Percentiles rank a stretch among this genome's conserved stretches.
Conservation (phyloP, 2,888 invertebrate species). For the Pherbina coryleti region DNA sequence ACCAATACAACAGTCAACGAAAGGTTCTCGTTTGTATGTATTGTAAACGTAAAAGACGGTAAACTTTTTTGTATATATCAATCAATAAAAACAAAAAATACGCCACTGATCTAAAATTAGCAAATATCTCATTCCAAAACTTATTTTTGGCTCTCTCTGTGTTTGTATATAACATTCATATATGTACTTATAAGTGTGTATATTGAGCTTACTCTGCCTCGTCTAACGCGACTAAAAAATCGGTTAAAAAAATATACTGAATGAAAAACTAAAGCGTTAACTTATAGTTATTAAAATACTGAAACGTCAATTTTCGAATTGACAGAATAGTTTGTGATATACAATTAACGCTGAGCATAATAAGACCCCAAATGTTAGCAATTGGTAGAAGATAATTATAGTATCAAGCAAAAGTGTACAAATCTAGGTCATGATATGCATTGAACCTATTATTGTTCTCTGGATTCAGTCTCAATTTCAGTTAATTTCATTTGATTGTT, state of each 20-base stretch:
- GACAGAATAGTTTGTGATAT: too few species aligned
- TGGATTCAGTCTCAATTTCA: too few species aligned
- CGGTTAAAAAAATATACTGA: slow-evolving; percentile 12
- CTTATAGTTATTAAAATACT: too few species aligned
- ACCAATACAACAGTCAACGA: slow-evolving; percentile 20
- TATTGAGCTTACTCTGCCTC: background rate
- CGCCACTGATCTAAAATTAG: slow-evolving; percentile 68
- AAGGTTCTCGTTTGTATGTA: background rate
- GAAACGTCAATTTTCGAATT: too few species aligned
- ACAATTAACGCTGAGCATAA: too few species aligned
- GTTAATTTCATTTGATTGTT: too few species aligned
- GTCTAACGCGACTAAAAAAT: background rate
- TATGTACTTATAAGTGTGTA: slow-evolving; percentile 18
- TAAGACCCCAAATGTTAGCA: too few species aligned
- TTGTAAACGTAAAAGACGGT: slow-evolving; percentile 59
- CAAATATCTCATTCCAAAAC: slow-evolving; percentile 49
- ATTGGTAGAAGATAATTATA: too few species aligned
- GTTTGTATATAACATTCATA: background rate
- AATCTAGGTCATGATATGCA: too few species aligned
- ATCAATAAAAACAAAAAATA: slow-evolving; percentile 62
- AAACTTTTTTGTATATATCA: slow-evolving; percentile 55
- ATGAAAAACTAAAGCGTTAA: slow-evolving; percentile 21
- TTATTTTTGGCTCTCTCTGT: background rate
- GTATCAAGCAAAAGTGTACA: too few species aligned
- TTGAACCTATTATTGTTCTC: too few species aligned